Conservation (phyloP, 92 coral and sea anemone species). For the Umimayanthus kanabou region DNA sequence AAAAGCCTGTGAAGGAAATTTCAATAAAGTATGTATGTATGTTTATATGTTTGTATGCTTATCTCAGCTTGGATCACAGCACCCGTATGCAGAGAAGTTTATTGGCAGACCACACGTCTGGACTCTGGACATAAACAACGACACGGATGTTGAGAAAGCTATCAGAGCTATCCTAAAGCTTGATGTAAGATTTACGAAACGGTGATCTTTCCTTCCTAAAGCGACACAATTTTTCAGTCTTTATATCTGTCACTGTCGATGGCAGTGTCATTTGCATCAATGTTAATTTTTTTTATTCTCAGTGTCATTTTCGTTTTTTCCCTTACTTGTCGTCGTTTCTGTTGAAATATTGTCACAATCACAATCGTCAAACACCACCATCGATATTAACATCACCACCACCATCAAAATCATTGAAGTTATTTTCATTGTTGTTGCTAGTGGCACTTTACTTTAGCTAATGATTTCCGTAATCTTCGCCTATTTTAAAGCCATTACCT, state of each 20-base stretch:
- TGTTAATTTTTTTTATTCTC: neutral
- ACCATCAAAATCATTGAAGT: neutral
- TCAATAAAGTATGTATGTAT: neutral
- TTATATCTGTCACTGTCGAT: neutral
- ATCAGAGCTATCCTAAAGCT: conserved; percentile 60
- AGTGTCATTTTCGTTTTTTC: neutral
- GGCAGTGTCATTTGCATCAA: neutral
- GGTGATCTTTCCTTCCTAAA: no score
- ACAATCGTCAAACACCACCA: neutral
- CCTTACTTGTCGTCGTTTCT: neutral
- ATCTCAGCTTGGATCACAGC: conserved; percentile 79
- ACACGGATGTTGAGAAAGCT: conserved; percentile 61
- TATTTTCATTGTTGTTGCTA: neutral
- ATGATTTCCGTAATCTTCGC: neutral
- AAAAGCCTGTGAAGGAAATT: neutral
- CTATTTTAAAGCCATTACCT: no score
- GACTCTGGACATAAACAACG: conserved; percentile 74
- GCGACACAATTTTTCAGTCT: neutral
- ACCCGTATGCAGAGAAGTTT: conserved; percentile 87
- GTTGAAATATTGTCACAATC: neutral
- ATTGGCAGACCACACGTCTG: conserved; percentile 87
- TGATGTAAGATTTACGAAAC: conserved; percentile 42
- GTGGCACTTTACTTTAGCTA: neutral
- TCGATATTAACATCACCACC: neutral
- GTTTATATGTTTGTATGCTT: no score